These are phyloP conservation scores for Dipodomys ordii DNA, from an alignment of 2,113 vertebrate species.

Conservation along the genomic window DNA sequence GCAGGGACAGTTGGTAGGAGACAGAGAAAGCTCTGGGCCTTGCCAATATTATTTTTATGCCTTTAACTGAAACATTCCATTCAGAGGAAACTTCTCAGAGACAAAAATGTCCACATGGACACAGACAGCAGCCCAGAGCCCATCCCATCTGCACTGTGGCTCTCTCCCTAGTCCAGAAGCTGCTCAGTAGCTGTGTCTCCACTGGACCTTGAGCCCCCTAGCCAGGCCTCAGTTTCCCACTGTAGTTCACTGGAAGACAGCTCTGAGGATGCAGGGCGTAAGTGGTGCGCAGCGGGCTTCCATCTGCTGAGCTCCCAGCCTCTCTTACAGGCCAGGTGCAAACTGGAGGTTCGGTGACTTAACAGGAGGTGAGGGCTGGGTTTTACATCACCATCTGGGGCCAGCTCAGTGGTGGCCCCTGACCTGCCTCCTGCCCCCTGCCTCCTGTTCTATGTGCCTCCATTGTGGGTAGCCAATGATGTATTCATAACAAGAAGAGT, in stretches of 20 bases:
- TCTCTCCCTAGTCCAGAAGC: neutral
- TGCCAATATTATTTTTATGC: constrained; percentile 35
- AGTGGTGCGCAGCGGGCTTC: neutral
- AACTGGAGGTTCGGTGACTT: neutral
- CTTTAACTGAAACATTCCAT: neutral
- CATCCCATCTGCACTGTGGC: neutral
- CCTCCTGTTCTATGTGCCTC: neutral
- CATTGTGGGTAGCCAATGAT: neutral
- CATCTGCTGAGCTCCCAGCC: neutral
- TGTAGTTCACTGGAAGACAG: neutral
- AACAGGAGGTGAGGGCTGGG: neutral
- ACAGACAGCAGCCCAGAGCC: neutral
- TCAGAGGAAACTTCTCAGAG: constrained; percentile 19
- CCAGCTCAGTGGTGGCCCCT: too few relatives aligned
- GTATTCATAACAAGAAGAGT: neutral
- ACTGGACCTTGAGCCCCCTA: constrained; percentile 5
- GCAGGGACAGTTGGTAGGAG: neutral
- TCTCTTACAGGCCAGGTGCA: neutral
- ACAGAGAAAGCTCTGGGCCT: neutral
- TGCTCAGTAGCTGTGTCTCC: neutral
- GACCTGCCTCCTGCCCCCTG: too few relatives aligned
- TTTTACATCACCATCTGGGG: neutral
- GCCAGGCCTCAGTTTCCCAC: neutral
- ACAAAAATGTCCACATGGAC: neutral
- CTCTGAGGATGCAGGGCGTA: neutral